Conservation (phyloP, 2,888 invertebrate genomes). For the Epinotia demarniana region DNA sequence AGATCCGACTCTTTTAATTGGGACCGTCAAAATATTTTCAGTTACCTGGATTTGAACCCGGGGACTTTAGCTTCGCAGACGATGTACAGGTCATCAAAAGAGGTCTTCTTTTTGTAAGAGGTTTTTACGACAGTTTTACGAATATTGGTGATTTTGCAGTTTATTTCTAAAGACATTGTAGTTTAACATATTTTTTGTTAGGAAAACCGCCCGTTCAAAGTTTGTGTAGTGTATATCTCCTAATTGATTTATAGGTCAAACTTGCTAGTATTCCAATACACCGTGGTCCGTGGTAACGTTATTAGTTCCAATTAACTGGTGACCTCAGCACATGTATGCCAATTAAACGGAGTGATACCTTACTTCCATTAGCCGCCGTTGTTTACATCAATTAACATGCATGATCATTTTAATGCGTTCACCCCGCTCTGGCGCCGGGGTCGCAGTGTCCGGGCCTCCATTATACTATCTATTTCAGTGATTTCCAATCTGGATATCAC, state of each 20-base stretch:
- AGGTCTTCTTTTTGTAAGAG: too few relatives aligned
- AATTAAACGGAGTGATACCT: conserved; percentile 83
- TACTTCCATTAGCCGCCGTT: conserved; percentile 80
- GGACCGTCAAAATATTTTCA: too few relatives aligned
- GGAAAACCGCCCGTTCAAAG: too few relatives aligned
- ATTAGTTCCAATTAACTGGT: conserved; percentile 82
- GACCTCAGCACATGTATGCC: conserved; percentile 82
- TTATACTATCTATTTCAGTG: background rate
- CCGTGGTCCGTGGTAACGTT: conserved; percentile 69
- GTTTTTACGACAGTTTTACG: too few relatives aligned
- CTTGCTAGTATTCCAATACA: conserved; percentile 59
- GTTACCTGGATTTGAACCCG: too few relatives aligned
- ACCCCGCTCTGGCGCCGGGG: background rate
- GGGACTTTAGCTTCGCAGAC: too few relatives aligned
- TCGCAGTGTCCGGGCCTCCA: background rate
- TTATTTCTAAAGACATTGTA: too few relatives aligned
- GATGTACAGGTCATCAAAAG: too few relatives aligned
- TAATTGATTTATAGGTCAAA: background rate
- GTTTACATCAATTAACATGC: conserved; percentile 81
- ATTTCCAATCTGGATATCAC: too few relatives aligned
- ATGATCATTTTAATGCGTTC: conserved; percentile 75
- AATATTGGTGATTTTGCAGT: too few relatives aligned
- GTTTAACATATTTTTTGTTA: too few relatives aligned
- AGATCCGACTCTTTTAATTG: too few relatives aligned
- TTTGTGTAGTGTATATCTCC: background rate